phyloP scores from a whole-genome alignment of 2,888 invertebrate genomes.

The Endomychus coccineus region DNA sequence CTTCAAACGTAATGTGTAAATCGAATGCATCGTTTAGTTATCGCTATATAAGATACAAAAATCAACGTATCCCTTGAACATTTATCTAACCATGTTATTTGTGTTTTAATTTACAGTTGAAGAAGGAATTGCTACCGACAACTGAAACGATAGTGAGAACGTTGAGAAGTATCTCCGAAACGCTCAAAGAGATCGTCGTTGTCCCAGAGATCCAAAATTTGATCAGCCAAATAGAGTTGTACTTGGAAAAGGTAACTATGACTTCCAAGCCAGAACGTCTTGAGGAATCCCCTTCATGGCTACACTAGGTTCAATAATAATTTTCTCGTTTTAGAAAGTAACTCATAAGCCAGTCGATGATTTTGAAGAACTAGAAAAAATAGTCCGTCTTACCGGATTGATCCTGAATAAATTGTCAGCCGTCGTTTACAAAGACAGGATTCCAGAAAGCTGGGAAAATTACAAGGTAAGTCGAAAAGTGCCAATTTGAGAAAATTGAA shows the following conservation, averaged over 20 bases:
- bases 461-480: too few species aligned
- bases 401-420: slow-evolving; percentile 9
- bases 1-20: too few species aligned
- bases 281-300: too few species aligned
- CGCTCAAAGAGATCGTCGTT: slow-evolving; percentile 53
- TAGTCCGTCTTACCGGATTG: slow-evolving; percentile 31
- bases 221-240: slow-evolving; percentile 51
- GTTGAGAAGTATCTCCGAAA: slow-evolving; percentile 49
- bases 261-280: too few species aligned
- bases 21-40: too few species aligned
- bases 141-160: slow-evolving; percentile 51
- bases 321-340: slow-evolving; percentile 39
- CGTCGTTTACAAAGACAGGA: neutral
- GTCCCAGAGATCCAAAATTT: slow-evolving; percentile 58
- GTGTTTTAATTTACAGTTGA: slow-evolving; percentile 26
- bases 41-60: too few species aligned
- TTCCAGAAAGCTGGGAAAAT: slow-evolving; percentile 10
- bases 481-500: too few species aligned
- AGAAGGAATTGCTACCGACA: slow-evolving; percentile 38
- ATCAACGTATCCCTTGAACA: too few species aligned
- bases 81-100: too few species aligned
- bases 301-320: too few species aligned
- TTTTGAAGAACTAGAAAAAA: slow-evolving; percentile 52
- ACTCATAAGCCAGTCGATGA: slow-evolving; percentile 56
- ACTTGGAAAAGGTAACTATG: slow-evolving; percentile 53